Evolutionary conservation across 2,888 invertebrate genomes (phyloP), one percentile per base, ranked within the genome.

Genomic region (Pedicia rivosa): DNA sequence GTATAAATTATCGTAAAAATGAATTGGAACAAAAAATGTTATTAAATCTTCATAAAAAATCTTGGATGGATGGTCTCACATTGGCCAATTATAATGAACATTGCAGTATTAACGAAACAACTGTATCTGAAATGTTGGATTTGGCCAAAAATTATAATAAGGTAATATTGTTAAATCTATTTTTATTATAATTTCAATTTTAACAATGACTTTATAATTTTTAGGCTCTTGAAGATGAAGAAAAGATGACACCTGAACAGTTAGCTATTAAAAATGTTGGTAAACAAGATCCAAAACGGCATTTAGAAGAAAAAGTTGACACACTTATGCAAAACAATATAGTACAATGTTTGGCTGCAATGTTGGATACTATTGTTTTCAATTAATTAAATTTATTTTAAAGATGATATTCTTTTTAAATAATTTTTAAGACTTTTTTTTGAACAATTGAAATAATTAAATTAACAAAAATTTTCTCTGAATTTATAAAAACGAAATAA

Each of bases 21-120:
- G 94, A 97, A 62, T 64, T 97, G 43, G 98, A 98, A 62, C 97
- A 98, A 59, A 97, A 97, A 68, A 99, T 99, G 98, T 65, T 98
- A 42, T 64, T 98, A 41, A 98, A 98, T 66, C 67, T 98, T 46
- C 94, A 99, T 63, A 98, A 99, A 66, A 94, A 95, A 59, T 92
- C 94, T 0, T 95, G 94, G 94, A 91, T 91, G 81, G 94, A 94
- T 56, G 91, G 94, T 13, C 71, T 94, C 4, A 84, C 81, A 24
- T 66, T 95, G 43, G 78, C 86, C 35, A 86, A 92, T 59, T 95
- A 91, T 58, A 77, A 82, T 43, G 86, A 90, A 44, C 95, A 97
- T 58, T 88, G 94, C 62, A 74, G 78, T 44, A 74, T 86, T 32
- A 98, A 98, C 59, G 92, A 94, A 59, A 80, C 77, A 37, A 91